phyloP scores from a whole-genome alignment of 1,140 invertebrate genomes.

The Heliothis subflexa region DNA sequence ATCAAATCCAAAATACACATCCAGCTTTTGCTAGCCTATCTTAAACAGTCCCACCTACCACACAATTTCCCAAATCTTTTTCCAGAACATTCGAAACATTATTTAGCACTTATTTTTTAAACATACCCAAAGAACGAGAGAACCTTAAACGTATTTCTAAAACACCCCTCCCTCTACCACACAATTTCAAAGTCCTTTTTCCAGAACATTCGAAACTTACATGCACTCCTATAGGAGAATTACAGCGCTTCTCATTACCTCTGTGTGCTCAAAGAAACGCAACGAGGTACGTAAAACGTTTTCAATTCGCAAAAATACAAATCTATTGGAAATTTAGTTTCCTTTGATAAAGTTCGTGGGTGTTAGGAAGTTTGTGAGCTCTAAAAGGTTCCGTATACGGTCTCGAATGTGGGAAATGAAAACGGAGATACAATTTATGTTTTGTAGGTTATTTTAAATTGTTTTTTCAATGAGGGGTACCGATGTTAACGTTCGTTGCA shows the following conservation, averaged over 20 bases:
- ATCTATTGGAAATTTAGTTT: conserved; percentile 32
- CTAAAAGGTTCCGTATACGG: conserved; percentile 11
- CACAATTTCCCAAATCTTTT: no score
- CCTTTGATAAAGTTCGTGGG: not conserved
- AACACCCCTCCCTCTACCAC: not conserved
- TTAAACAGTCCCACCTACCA: no score
- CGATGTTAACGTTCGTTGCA: no score
- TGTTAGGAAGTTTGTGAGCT: conserved; percentile 2
- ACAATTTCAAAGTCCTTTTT: not conserved
- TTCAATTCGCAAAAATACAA: conserved; percentile 36
- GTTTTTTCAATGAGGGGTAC: no score
- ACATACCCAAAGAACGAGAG: not conserved
- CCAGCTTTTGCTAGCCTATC: no score
- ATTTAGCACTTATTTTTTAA: not conserved
- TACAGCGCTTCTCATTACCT: conserved; percentile 29
- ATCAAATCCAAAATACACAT: no score
- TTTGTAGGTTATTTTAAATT: not conserved
- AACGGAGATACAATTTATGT: not conserved
- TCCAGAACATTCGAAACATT: no score
- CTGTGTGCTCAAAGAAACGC: conserved; percentile 35
- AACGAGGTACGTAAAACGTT: conserved; percentile 16
- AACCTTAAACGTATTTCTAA: not conserved
- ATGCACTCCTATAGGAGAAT: not conserved
- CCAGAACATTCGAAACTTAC: not conserved
- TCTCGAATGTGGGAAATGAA: not conserved